These are phyloP conservation scores for Phyllotis vaccarum DNA, from an alignment of 2,797 vertebrate species.

Conservation along the genomic window DNA sequence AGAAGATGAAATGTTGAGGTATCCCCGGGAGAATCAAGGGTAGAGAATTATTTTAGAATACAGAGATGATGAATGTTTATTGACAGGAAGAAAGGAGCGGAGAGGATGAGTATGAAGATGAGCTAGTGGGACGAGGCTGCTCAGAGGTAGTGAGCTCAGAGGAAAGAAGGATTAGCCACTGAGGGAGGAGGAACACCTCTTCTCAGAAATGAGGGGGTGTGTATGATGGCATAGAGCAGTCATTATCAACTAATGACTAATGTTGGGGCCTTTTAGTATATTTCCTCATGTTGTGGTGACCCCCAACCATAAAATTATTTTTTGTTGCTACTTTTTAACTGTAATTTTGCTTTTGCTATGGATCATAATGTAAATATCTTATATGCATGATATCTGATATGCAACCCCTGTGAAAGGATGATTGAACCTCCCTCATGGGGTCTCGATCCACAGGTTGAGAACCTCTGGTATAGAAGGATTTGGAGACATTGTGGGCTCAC, in stretches of 20 bases:
- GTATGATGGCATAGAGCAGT: neutral
- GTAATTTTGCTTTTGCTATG: neutral
- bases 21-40: neutral
- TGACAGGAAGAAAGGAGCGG: neutral
- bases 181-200: neutral
- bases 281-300: neutral
- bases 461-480: constrained; percentile 38
- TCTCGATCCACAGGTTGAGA: neutral
- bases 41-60: constrained; percentile 19
- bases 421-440: neutral
- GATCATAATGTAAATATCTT: neutral
- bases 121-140: neutral
- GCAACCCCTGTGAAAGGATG: neutral
- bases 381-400: neutral
- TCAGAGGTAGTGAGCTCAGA: neutral
- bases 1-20: neutral
- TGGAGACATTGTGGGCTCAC: constrained; percentile 14
- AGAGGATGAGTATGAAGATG: neutral
- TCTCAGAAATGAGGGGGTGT: neutral
- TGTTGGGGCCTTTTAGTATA: neutral
- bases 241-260: too few relatives aligned
- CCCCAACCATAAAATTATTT: neutral
- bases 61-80: neutral
- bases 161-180: neutral
- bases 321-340: neutral